Evolutionary conservation across 2,888 invertebrate genomes (phyloP), one percentile per base, ranked within the genome.

Genomic region (Bibio marci): DNA sequence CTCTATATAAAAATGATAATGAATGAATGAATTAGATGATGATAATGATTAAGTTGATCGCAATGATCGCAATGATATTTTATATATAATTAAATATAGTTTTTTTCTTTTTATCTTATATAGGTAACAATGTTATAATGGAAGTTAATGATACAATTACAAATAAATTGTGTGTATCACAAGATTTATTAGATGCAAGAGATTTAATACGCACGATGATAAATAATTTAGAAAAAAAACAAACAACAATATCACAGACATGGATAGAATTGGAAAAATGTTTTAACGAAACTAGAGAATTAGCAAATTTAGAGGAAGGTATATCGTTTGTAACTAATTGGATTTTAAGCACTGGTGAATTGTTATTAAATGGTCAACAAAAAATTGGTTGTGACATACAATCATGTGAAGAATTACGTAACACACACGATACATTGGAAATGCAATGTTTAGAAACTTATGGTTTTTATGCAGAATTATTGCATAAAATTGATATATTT

Each of bases 401-500:
- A 10, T 73, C 71, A n/a, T 80, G 82, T 8, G 79, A 82, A 49
- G 73, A 76, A 42, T 58, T 85, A 27, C 65, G 80, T 25, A 67
- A 73, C 45, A 74, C 78, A 44, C 83, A 85, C 52, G 81, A 82
- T 54, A 69, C 71, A 36, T 63, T 86, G 37, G 80, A 82, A 53
- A 59, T 81, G 47, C 74, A 78, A 53, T 82, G 82, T 53, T 72
- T 79, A 52, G 80, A 82, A 50, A 78, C 82, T 1, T 82, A 82
- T 50, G 80, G 79, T 12, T 72, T 75, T 50, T 82, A 82, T 57
- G 80, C 81, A 0, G 81, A 83, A 52, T 55, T 83, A 33, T 64
- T 80, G 11, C 79, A 82, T 54, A 73, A 75, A 57, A 76, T 80
- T 37, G 15, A 33, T 27, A 63, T 64, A 34, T 61, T 77, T 41